Base-by-base conservation (phyloP, 2,797 vertebrate species). In the Schizopygopsis malacanthus region DNA sequence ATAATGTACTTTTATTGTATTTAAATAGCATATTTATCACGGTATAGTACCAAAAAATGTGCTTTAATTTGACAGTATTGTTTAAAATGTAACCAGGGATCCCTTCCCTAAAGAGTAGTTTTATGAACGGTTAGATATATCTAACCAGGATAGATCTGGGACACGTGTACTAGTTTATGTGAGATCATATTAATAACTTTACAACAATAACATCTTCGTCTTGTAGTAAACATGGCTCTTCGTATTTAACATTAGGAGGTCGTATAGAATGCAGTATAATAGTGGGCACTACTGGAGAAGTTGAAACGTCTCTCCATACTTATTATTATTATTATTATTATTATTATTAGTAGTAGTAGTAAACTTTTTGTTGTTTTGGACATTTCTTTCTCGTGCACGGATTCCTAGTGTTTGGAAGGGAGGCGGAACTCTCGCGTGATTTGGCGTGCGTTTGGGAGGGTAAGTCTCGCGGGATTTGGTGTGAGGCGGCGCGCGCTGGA, bases 401-500 rank as follows among this genome's bases (percentile, higher is more conserved):
- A n/a, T 39, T 79, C 72, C 85, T 83, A 20, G 88, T 86, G 89
- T 90, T 89, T 92, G 88, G 92, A 91, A 93, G 91, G 81, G 94
- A 93, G 91, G 81, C 94, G 94, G 95, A 95, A 95, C 91, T 95
- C 95, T 94, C 93, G 90, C 91, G 94, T 93, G 95, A 94, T 90
- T 91, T 93, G 88, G 47, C 63, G 95, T 89, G 88, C 87, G 89
- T 90, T 90, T 92, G 88, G 91, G 91, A 93, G 91, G 81, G 94
- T 95, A 95, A 95, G 91, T 95, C 95, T 94, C 93, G 90, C 91
- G 94, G 93, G 95, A 94, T 90, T 90, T 93, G 95, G 72, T 93
- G 25, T 37, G 76, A 10, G 91, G 93, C 56, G 56, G 91, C 91
- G 93, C 91, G 89, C 95, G 87, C 90, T 89, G 89, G 93, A 95